These are phyloP conservation scores for Brachionus sp. DNA, from an alignment of 1,140 invertebrate genomes.

Conservation along the genomic window DNA sequence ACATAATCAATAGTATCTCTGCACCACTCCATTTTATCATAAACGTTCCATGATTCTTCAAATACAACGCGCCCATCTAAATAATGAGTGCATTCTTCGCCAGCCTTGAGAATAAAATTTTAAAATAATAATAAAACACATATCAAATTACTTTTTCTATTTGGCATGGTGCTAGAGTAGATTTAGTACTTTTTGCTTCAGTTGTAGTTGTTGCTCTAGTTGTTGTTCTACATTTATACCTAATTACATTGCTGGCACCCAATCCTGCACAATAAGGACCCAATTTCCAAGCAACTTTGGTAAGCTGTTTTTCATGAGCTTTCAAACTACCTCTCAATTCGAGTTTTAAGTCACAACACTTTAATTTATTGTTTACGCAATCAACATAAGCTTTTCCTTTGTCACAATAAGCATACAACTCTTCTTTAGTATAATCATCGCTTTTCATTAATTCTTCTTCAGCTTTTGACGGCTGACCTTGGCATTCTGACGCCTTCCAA, in stretches of 20 bases:
- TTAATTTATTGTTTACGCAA: constrained; percentile 28
- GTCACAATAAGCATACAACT: constrained; percentile 44
- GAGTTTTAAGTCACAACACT: constrained; percentile 44
- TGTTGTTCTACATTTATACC: constrained; percentile 40
- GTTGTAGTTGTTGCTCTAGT: constrained; percentile 35
- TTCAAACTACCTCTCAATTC: background rate
- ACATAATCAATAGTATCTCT: constrained; percentile 30
- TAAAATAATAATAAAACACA: background rate
- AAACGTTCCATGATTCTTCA: constrained; percentile 21
- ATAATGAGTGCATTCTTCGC: constrained; percentile 10
- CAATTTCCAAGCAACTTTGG: constrained; percentile 26
- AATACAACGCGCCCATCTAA: constrained; percentile 30
- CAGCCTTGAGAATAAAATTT: background rate
- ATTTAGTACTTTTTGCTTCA: constrained; percentile 4
- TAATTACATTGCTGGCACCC: constrained; percentile 20
- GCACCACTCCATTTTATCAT: constrained; percentile 47
- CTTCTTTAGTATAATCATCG: constrained; percentile 39
- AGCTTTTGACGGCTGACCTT: background rate
- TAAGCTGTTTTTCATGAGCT: background rate
- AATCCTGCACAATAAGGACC: constrained; percentile 44
- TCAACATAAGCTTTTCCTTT: constrained; percentile 45
- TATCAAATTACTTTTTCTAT: background rate
- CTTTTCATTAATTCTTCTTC: constrained; percentile 44
- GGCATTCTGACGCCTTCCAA: constrained; percentile 45
- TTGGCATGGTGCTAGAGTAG: constrained; percentile 19